Base-by-base conservation (phyloP, 2,888 invertebrate genomes). In the Hirtodrosophila cameraria region DNA sequence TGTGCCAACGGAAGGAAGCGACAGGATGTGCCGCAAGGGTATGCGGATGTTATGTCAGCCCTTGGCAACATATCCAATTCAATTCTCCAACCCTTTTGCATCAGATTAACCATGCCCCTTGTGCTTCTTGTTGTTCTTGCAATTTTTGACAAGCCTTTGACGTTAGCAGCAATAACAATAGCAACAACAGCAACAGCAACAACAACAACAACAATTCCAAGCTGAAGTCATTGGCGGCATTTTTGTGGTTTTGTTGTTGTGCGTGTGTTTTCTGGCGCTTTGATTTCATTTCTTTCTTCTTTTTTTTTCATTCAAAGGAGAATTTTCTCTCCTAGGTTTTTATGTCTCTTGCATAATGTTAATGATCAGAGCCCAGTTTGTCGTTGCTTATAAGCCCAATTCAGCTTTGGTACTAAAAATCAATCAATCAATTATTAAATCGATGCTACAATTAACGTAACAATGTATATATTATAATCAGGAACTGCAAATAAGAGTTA, bases 1-100 rank as follows among this genome's bases (percentile, higher is more conserved):
- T 61, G 60, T 62, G 50, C 39, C 50, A 66, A n/a, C 53, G 75
- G 82, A 67, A 68, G 76, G 84, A 79, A 72, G 61, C 66, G 66
- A 57, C 77, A 77, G 81, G 86, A 82, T 59, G 54, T 36, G 81
- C 78, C 82, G 72, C 78, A 82, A 86, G 82, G 86, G 86, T 65
- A 84, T 84, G 59, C 86, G 84, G 82, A 82, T 86, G 85, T 87
- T 75, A 71, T 82, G 75, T 61, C 68, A 49, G 68, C 53, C 59
- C 36, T 31, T 52, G 52, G 58, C 61, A 57, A 59, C 43, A 58
- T 27, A n/a, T 54, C 49, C 28, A 57, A 49, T 27, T 60, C 61
- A 25, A n/a, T 13, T 11, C 16, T 12, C 5, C 35, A 54, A n/a
- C 28, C 58, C 35, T 41, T 55, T 65, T 31, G 31, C n/a, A n/a